phyloP scores from a whole-genome alignment of 64 coral and sea anemone species.

The Dendronephthya gigantea region DNA sequence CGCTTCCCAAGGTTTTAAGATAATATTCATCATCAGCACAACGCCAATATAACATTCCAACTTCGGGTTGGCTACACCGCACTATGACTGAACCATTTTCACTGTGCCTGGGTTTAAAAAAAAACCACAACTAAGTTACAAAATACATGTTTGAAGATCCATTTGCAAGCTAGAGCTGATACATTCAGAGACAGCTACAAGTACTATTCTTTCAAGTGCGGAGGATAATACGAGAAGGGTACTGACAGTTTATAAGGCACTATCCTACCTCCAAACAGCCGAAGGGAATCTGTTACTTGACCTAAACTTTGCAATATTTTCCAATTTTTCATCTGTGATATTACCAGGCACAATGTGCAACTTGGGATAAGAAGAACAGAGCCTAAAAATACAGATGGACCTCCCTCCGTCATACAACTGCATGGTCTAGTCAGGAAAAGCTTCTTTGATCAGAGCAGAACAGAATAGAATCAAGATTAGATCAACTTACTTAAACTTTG shows the following conservation, averaged over 20 bases:
- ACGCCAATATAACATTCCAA: slow-evolving; percentile 79
- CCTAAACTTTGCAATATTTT: slow-evolving; percentile 59
- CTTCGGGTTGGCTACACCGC: slow-evolving; percentile 84
- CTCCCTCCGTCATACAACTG: too few species aligned
- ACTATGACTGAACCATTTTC: slow-evolving; percentile 87
- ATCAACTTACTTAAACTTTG: slow-evolving; percentile 62
- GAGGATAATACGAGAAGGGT: too few species aligned
- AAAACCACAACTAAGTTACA: too few species aligned
- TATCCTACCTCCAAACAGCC: slow-evolving; percentile 85
- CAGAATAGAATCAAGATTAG: not conserved
- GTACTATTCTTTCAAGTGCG: too few species aligned
- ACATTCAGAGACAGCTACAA: too few species aligned
- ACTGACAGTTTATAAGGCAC: not conserved
- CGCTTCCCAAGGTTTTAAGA: slow-evolving; percentile 60
- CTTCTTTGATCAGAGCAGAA: not conserved
- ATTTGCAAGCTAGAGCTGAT: too few species aligned
- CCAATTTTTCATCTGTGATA: slow-evolving; percentile 73
- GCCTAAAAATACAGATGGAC: slow-evolving; percentile 32
- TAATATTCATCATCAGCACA: slow-evolving; percentile 64
- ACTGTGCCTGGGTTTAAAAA: slow-evolving; percentile 45
- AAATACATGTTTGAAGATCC: too few species aligned
- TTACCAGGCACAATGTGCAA: slow-evolving; percentile 67
- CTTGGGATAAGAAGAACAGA: slow-evolving; percentile 79
- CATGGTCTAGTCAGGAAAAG: not conserved
- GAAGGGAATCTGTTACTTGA: slow-evolving; percentile 75